These are phyloP conservation scores for Drosophila novamexicana DNA, from an alignment of 1,140 invertebrate species.

Conservation along the genomic window DNA sequence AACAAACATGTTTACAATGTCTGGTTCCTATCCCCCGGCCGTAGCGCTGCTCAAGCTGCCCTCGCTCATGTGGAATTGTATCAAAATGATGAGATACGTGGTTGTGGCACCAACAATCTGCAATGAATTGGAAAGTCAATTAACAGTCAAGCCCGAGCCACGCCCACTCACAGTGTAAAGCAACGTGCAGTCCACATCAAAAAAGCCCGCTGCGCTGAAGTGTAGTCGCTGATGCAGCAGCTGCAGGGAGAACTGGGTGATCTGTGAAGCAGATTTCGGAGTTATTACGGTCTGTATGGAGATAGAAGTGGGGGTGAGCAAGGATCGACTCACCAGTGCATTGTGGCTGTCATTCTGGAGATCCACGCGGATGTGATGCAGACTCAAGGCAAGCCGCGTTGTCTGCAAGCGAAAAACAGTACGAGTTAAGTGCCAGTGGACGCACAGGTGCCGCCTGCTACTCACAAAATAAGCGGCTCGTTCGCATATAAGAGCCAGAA, in stretches of 20 bases:
- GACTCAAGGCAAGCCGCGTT: slow-evolving; percentile 61
- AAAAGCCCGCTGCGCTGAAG: slow-evolving; percentile 85
- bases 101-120: slow-evolving; percentile 83
- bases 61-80: slow-evolving; percentile 84
- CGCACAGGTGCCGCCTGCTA: slow-evolving; percentile 4
- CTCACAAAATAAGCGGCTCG: slow-evolving; percentile 67
- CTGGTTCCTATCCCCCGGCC: neutral
- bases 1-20: neutral
- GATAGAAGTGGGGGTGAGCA: neutral
- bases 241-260: slow-evolving; percentile 85
- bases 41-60: slow-evolving; percentile 15
- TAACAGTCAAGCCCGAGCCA: neutral
- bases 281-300: neutral
- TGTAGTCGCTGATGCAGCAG: slow-evolving; percentile 84
- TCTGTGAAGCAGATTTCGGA: slow-evolving; percentile 56
- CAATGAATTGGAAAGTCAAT: neutral
- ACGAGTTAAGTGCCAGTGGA: neutral
- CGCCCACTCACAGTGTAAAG: slow-evolving; percentile 84
- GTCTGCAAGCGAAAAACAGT: slow-evolving; percentile 45
- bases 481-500: slow-evolving; percentile 72
- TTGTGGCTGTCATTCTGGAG: slow-evolving; percentile 74
- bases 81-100: slow-evolving; percentile 84
- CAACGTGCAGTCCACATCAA: slow-evolving; percentile 84
- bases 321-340: slow-evolving; percentile 57
- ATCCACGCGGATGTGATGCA: slow-evolving; percentile 71